Conservation (phyloP, 1,140 invertebrate species). For the Calliopsis andreniformis region DNA sequence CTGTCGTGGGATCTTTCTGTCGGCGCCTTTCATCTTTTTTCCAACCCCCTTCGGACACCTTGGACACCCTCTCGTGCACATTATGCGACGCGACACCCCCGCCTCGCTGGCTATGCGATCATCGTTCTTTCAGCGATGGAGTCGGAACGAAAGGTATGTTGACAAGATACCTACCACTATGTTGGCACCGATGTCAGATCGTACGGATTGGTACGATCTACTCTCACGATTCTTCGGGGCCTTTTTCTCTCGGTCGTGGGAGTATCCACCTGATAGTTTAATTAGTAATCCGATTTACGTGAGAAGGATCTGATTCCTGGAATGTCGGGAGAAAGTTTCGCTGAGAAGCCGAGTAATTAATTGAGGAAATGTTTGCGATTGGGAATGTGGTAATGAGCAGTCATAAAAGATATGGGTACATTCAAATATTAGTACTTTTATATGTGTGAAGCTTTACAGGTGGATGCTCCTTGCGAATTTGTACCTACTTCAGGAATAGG, state of each 20-base stretch:
- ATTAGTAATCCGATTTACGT: not conserved
- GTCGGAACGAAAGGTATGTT: constrained; percentile 49
- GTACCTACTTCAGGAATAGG: no score
- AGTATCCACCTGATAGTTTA: not conserved
- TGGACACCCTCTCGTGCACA: constrained; percentile 49
- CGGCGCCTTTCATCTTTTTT: constrained; percentile 78
- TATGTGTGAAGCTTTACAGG: no score
- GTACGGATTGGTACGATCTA: not conserved
- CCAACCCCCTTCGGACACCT: constrained; percentile 63
- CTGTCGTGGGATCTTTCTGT: constrained; percentile 73
- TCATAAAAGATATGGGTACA: no score
- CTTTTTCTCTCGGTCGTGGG: not conserved
- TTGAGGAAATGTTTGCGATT: no score
- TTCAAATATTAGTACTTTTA: no score
- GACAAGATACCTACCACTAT: constrained; percentile 24
- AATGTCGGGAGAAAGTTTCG: no score
- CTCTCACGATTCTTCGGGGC: not conserved
- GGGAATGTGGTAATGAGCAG: no score
- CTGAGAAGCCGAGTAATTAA: no score
- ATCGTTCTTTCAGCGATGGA: not conserved
- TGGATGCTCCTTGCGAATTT: no score
- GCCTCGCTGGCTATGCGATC: constrained; percentile 14
- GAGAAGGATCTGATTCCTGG: no score
- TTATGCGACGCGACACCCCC: constrained; percentile 58
- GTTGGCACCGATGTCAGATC: constrained; percentile 11